A percentile compares a stretch with the other conserved stretches of the same genome.
phyloP scores from a whole-genome alignment of 2,797 vertebrate genomes.

The Adelosebastes latens region DNA sequence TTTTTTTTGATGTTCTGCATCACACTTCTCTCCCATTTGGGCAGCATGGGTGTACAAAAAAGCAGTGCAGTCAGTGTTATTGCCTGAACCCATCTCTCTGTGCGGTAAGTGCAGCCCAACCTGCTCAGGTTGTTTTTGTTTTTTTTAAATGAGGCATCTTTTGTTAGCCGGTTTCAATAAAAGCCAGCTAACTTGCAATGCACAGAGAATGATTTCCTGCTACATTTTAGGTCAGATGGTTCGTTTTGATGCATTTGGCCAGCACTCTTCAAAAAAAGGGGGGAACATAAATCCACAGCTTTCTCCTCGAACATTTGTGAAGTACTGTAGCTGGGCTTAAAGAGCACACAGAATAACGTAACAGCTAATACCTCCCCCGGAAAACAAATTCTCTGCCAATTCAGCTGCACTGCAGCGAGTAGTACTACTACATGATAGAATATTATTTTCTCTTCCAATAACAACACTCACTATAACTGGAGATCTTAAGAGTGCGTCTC shows the following conservation, averaged over 20 bases:
- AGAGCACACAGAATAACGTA: slow-evolving; percentile 67
- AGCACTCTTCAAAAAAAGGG: slow-evolving; percentile 32
- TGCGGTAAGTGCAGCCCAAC: slow-evolving; percentile 84
- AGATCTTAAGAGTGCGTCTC: slow-evolving; percentile 62
- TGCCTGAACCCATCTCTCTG: slow-evolving; percentile 65
- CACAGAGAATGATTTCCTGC: slow-evolving; percentile 67
- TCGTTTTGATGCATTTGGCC: slow-evolving; percentile 59
- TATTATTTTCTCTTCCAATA: slow-evolving; percentile 67
- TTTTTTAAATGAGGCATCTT: slow-evolving; percentile 60
- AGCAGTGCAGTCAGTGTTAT: slow-evolving; percentile 67
- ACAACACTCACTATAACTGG: slow-evolving; percentile 54
- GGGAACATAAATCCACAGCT: slow-evolving; percentile 31
- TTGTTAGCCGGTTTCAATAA: slow-evolving; percentile 54
- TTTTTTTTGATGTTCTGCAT: slow-evolving; percentile 5
- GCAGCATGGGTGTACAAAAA: slow-evolving; percentile 47
- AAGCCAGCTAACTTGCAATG: slow-evolving; percentile 47
- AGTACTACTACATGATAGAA: slow-evolving; percentile 76
- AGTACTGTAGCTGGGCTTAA: slow-evolving; percentile 62
- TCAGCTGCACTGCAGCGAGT: slow-evolving; percentile 85
- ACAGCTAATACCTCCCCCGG: slow-evolving; percentile 68
- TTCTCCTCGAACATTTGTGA: slow-evolving; percentile 46
- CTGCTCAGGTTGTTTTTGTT: slow-evolving; percentile 68
- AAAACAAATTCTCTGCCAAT: slow-evolving; percentile 74
- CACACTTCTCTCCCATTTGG: slow-evolving; percentile 32
- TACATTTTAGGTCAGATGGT: slow-evolving; percentile 75